Base-by-base conservation (phyloP, 2,888 invertebrate genomes). In the Eristalis pertinax region DNA sequence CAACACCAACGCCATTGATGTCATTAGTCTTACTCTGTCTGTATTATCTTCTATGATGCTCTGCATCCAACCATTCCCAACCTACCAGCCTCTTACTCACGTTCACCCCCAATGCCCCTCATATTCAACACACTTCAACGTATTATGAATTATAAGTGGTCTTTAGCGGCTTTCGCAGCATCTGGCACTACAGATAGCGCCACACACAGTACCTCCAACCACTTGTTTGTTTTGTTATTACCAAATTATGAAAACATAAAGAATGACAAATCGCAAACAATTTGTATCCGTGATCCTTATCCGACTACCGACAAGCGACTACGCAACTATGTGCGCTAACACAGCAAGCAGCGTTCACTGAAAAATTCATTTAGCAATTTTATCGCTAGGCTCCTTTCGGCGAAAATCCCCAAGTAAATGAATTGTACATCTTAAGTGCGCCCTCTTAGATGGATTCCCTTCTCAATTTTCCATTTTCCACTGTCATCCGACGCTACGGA, bases 281-380 rank as follows among this genome's bases (percentile, higher is more conserved):
- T 79, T 79, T 79, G 67, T 79, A 60, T 79, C 35, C 38, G 22
- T 58, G 79, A 77, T 77, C 76, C 68, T 22, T 62, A 77, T 76
- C 62, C 72, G 7, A 24, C 26, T 11, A 13, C 15, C 7, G 2
- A 24, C 35, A 10, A 19, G 2, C 26, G 26, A n/a, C 32, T 8
- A 32, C 32, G 32, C 32, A 32, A 10, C 32, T 32, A 32, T 26
- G 26, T 26, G 26, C 26, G 35, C 10, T 24, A 22, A 60, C 50
- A 26, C 26, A 22, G 26, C 26, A 24, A 69, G 41, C 38, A 56
- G 58, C 70, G 65, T 78, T 79, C 63, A 65, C 72, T 73, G 43
- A 79, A 79, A 79, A 79, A 79, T 73, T 73, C 43, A 79, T 79
- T 65, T 67, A 67, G 65, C 60, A 58, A 78, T 72, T 65, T 73